phyloP scores from a whole-genome alignment of 2,797 vertebrate species.

The Betta splendens region DNA sequence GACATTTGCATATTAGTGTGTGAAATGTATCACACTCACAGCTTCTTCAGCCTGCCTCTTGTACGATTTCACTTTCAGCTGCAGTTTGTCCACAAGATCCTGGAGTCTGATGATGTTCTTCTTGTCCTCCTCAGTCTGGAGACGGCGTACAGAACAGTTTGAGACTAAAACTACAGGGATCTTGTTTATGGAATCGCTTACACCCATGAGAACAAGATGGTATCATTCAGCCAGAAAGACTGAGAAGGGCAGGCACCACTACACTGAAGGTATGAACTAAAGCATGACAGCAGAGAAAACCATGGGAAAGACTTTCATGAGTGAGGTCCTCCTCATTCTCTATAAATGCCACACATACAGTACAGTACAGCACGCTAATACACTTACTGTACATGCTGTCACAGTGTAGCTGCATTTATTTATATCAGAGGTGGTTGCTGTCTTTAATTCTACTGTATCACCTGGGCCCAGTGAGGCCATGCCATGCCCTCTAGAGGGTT shows the following conservation, averaged over 20 bases:
- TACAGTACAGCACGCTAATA: neutral
- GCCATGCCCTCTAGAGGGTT: conserved; percentile 63
- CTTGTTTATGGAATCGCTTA: conserved; percentile 3
- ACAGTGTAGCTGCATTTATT: conserved; percentile 11
- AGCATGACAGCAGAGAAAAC: neutral
- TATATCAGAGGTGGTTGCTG: conserved; percentile 26
- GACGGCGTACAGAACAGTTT: conserved; percentile 16
- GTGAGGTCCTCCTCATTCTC: conserved; percentile 9
- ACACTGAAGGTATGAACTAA: conserved; percentile 6
- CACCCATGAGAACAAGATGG: neutral
- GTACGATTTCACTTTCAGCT: conserved; percentile 90
- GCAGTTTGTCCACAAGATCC: conserved; percentile 90
- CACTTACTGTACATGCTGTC: too few relatives aligned
- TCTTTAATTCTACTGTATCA: neutral
- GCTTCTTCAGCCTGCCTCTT: conserved; percentile 90
- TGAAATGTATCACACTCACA: conserved; percentile 79
- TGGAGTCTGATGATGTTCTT: conserved; percentile 89
- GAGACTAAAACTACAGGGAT: conserved; percentile 13
- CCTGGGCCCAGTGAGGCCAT: conserved; percentile 29
- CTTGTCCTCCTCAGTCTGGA: conserved; percentile 87
- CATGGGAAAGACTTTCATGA: neutral
- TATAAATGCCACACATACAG: conserved; percentile 24
- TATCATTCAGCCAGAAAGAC: neutral
- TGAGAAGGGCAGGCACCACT: neutral
- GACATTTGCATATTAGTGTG: conserved; percentile 2